These are phyloP conservation scores for Gallinago media DNA, from an alignment of 2,113 vertebrate genomes.

Conservation along the genomic window DNA sequence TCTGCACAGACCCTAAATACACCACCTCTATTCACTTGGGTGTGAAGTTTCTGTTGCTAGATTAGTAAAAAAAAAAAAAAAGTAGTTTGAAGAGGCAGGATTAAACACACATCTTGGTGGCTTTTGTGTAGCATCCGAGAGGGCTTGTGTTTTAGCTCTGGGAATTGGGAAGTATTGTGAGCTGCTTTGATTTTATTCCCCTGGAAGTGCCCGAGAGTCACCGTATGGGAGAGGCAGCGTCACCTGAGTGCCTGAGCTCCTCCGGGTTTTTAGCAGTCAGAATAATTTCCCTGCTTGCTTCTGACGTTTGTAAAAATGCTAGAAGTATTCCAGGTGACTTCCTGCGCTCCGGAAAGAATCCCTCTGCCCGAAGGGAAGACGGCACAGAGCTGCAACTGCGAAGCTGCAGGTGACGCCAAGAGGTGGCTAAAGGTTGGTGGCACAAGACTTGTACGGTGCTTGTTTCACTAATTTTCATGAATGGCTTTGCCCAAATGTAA, in stretches of 20 bases:
- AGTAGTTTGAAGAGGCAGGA: not conserved
- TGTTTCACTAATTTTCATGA: slow-evolving; percentile 23
- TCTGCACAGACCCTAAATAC: not conserved
- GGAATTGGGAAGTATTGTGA: not conserved
- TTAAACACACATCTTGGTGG: not conserved
- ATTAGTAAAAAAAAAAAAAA: not conserved
- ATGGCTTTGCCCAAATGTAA: not conserved
- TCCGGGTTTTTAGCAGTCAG: not conserved
- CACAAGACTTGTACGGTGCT: not conserved
- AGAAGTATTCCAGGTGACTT: not conserved
- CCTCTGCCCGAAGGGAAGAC: not conserved
- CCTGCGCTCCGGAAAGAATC: not conserved
- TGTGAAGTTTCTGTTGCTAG: not conserved
- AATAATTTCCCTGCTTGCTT: not conserved
- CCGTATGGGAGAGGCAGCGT: not conserved
- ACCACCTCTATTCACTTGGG: not conserved
- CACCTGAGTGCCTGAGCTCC: not conserved
- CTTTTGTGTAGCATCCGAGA: not conserved
- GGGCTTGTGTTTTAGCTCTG: not conserved
- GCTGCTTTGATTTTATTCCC: not conserved
- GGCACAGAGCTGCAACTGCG: not conserved
- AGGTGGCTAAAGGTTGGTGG: not conserved
- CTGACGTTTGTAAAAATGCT: not conserved
- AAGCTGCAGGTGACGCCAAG: not conserved
- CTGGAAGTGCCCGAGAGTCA: not conserved